Evolutionary conservation across 2,797 vertebrate species (phyloP), one percentile per base, ranked within the genome.

Genomic region (Malacoctenus gilli): DNA sequence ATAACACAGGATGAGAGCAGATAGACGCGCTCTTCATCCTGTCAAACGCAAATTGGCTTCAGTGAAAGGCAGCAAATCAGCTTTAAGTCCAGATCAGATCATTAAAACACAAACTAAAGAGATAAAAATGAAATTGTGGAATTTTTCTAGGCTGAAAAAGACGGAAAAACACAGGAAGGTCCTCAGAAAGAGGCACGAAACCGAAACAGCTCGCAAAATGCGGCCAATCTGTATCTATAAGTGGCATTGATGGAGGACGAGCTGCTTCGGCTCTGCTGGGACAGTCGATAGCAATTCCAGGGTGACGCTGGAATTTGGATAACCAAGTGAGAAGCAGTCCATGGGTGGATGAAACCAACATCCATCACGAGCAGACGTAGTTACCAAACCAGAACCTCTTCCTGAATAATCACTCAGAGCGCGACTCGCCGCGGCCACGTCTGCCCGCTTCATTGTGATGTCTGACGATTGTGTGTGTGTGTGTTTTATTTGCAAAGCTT

Each of bases 231-330:
- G 15, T 52, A 18, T 68, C 41, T 65, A 40, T 28, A 41, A 22
- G 39, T 59, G 68, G 36, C 72, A 63, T 32, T 81, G 71, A 79
- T 76, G 42, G 59, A 75, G 31, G 30, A 76, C 12, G 19, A 32
- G 36, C 58, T 36, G 49, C 35, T 20, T 42, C 38, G 2, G 53
- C 59, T 68, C 58, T 30, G 48, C 32, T 30, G 47, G 35, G 68
- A 78, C 36, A 59, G 63, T 69, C 69, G 36, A 75, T 58, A 52
- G 68, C 60, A 79, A 75, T 73, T 75, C 58, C 80, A 73, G 74
- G 55, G 52, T 36, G 62, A 60, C 62, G 57, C 66, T 61, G 68
- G 60, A 70, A 75, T 72, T 50, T 34, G 68, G 36, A 67, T 1
- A 47, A 73, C 52, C 61, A 55, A 63, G 59, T 41, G 9, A 43